These are phyloP conservation scores for Aythya baeri DNA, from an alignment of 2,113 vertebrate genomes.

Conservation along the genomic window DNA sequence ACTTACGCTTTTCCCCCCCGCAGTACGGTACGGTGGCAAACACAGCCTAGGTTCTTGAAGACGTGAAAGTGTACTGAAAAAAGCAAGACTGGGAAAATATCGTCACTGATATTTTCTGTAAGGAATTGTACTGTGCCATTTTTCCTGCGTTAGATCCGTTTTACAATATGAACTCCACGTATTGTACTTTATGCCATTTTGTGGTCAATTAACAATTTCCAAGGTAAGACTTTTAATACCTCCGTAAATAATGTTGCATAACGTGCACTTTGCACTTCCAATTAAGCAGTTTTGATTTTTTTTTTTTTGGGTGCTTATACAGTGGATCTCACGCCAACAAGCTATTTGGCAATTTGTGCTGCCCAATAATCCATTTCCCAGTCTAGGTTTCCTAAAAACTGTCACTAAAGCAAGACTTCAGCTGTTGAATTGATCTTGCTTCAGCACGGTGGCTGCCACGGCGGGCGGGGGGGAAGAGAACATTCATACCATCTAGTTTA, in stretches of 20 bases:
- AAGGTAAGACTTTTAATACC: constrained; percentile 20
- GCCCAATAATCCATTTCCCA: background rate
- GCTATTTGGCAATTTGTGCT: constrained; percentile 19
- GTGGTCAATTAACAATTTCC: constrained; percentile 3
- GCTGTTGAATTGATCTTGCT: background rate
- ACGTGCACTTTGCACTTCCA: background rate
- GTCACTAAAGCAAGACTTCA: too few species aligned
- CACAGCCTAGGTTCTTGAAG: background rate
- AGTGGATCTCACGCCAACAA: background rate
- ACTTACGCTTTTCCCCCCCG: background rate
- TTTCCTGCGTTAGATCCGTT: background rate
- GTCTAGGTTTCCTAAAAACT: background rate
- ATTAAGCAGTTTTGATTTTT: background rate
- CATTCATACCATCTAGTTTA: constrained; percentile 66
- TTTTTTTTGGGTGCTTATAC: background rate
- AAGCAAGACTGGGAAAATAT: background rate
- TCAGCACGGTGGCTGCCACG: background rate
- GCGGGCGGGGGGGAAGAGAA: constrained; percentile 29
- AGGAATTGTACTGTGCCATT: background rate
- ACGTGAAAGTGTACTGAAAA: background rate
- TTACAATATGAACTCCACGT: background rate
- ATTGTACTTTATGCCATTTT: background rate
- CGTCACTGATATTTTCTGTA: background rate
- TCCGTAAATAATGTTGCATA: background rate
- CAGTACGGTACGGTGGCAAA: background rate